Evolutionary conservation across 2,113 vertebrate species (phyloP), one percentile per base, ranked within the genome.

Genomic region (Bungarus multicinctus): DNA sequence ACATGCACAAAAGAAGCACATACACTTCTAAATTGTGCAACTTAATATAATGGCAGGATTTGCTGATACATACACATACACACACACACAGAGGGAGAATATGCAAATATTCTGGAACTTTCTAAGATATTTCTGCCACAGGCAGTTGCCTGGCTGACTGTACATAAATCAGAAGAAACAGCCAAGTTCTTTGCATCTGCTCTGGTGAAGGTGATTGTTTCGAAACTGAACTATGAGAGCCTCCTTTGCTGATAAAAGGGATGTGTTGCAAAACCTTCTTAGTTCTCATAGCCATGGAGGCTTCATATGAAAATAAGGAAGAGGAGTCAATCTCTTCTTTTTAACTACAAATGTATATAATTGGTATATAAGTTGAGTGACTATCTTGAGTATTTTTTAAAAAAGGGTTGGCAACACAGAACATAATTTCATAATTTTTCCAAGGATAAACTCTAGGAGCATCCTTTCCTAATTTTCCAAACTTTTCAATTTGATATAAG

Each of bases 81-180:
- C 8, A 45, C 45, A 45, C 45, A 45, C 45, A n/a, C n/a, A 23
- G 2, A 58, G 7, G 3, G 2, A 60, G 9, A 60, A 60, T 60
- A 60, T 64, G 57, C 43, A 89, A 55, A 89, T 54, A 39, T 50
- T 45, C 45, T 20, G 88, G 69, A 85, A 89, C 54, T 93, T 74
- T 74, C 43, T 12, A 74, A 85, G 45, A 89, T 8, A 16, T 93
- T 89, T 90, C 92, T 93, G 92, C 43, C 14, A 81, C 74, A 54
- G 45, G 88, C 54, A 85, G 69, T 50, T 45, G 16, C 22, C 43
- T 89, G 88, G 88, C 25, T 20, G 54, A 39, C 69, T 93, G 52
- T 18, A 47, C 92, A 93, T 93, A 89, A 89, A 93, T 93, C 88
- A 60, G 74, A 60, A 69, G 74, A 14, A 86, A 43, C 69, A 93